Conservation (phyloP, 1,140 invertebrate species). For the Drosophila punjabiensis region DNA sequence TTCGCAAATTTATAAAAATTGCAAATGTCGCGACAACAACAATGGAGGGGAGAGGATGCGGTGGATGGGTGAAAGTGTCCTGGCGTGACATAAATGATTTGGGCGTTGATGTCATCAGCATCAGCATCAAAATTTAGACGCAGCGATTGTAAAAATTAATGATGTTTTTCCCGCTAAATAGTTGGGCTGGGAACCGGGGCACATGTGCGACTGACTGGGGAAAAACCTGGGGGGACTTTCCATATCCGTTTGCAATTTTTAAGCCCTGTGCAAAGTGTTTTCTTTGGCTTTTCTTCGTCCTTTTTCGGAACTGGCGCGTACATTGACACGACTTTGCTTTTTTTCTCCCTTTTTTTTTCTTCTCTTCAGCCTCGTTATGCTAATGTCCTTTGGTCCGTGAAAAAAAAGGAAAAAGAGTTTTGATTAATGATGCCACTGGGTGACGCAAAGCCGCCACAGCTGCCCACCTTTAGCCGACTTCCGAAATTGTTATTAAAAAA, state of each 20-base stretch:
- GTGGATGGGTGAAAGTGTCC: slow-evolving; percentile 61
- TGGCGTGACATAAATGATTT: slow-evolving; percentile 67
- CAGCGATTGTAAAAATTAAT: slow-evolving; percentile 68
- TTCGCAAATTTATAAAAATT: slow-evolving; percentile 71
- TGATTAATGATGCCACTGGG: slow-evolving; percentile 75
- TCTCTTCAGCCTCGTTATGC: slow-evolving; percentile 66
- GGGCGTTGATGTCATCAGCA: slow-evolving; percentile 78
- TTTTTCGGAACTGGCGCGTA: slow-evolving; percentile 54
- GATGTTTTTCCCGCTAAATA: slow-evolving; percentile 70
- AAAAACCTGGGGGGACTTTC: slow-evolving; percentile 48
- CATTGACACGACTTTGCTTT: slow-evolving; percentile 81
- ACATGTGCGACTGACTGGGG: slow-evolving; percentile 64
- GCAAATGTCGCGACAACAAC: slow-evolving; percentile 62
- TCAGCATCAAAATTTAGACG: slow-evolving; percentile 54
- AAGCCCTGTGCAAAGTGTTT: slow-evolving; percentile 60
- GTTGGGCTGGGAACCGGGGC: slow-evolving; percentile 69
- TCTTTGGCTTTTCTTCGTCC: slow-evolving; percentile 35
- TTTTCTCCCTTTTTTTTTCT: slow-evolving; percentile 29
- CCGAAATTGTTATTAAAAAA: slow-evolving; percentile 39
- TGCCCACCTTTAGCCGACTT: slow-evolving; percentile 44
- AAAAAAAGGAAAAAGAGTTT: slow-evolving; percentile 71
- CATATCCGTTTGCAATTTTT: slow-evolving; percentile 78
- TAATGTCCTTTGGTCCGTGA: slow-evolving; percentile 62
- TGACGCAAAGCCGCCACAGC: slow-evolving; percentile 60
- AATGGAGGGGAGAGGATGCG: slow-evolving; percentile 29